Conservation (phyloP, 2,113 vertebrate genomes). For the Caranx ignobilis region DNA sequence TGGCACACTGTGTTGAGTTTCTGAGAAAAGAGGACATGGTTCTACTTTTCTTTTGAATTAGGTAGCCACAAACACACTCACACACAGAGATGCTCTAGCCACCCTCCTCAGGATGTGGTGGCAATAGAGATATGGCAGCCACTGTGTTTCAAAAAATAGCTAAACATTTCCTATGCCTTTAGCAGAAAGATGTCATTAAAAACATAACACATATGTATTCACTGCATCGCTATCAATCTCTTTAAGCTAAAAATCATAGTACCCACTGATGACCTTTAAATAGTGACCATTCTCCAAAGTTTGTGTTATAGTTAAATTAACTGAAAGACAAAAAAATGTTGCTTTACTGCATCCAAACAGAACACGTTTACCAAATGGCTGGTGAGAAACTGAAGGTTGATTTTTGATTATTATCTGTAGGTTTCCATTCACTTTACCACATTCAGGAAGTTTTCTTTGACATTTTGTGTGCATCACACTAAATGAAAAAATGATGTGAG, state of each 20-base stretch:
- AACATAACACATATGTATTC: not conserved
- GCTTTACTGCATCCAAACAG: not conserved
- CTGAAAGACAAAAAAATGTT: not conserved
- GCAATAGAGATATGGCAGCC: not conserved
- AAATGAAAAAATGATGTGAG: not conserved
- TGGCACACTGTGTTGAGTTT: conserved; percentile 15
- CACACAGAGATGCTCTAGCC: not conserved
- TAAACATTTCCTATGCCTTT: not conserved
- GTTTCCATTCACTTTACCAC: not conserved
- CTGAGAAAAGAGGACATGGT: conserved; percentile 58
- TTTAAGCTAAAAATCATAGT: no score
- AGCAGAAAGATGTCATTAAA: conserved; percentile 1
- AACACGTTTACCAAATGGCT: not conserved
- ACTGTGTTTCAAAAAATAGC: conserved; percentile 24
- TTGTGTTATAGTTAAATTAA: not conserved
- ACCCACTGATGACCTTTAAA: not conserved
- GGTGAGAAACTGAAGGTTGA: not conserved
- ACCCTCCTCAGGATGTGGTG: conserved; percentile 64
- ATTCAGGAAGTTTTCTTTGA: conserved; percentile 1
- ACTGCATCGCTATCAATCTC: not conserved
- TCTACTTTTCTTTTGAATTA: conserved; percentile 11
- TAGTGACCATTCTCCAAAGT: not conserved
- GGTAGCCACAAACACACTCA: not conserved
- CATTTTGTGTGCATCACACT: conserved; percentile 8
- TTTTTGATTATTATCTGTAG: not conserved